Conservation (phyloP, 2,113 vertebrate genomes). For the Rhynchomys soricoides region DNA sequence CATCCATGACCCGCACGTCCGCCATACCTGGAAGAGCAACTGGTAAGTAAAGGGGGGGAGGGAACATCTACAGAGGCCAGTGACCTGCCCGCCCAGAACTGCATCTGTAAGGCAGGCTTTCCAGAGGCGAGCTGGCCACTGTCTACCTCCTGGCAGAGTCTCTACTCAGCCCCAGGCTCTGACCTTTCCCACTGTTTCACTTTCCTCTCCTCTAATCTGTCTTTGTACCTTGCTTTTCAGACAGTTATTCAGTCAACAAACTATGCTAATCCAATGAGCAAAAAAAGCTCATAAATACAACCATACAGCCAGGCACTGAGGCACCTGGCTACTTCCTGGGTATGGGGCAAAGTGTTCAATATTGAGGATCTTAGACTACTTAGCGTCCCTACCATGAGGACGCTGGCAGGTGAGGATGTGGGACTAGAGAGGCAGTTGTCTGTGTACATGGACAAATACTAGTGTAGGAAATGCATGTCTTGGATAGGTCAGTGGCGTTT, state of each 20-base stretch:
- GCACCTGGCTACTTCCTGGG: not conserved
- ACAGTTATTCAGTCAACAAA: not conserved
- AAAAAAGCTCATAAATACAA: not conserved
- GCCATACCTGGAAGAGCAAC: constrained; percentile 99
- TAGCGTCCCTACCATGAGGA: accelerated
- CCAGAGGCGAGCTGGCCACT: accelerated
- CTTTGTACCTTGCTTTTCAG: not conserved
- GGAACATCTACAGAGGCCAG: accelerated
- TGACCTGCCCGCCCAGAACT: not conserved
- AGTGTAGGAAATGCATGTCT: not conserved
- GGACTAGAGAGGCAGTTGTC: not conserved
- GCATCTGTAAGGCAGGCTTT: too few relatives aligned
- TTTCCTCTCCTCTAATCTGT: not conserved
- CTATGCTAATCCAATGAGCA: not conserved
- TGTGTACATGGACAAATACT: not conserved
- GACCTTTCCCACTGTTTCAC: not conserved
- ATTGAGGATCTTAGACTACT: accelerated
- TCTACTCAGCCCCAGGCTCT: accelerated
- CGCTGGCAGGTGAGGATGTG: accelerated
- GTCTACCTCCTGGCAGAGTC: not conserved
- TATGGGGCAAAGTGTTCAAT: not conserved
- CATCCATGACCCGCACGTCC: constrained; percentile 97
- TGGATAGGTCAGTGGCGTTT: too few relatives aligned
- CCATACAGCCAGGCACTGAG: not conserved
- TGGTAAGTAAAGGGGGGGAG: constrained; percentile 89